phyloP scores from a whole-genome alignment of 2,888 invertebrate species.

The Beris chalybata region DNA sequence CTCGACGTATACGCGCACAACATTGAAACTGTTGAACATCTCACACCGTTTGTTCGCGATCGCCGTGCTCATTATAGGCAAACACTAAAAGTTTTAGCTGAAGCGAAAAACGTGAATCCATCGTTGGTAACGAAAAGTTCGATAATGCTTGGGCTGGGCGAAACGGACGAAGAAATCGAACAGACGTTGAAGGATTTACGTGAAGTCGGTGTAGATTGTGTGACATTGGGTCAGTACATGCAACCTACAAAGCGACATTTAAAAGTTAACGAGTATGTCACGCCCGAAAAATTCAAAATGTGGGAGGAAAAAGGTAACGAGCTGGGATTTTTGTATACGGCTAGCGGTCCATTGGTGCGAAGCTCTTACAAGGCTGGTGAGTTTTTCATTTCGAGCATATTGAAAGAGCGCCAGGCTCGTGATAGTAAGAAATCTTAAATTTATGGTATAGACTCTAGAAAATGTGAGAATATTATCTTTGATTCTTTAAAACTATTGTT shows the following conservation, averaged over 20 bases:
- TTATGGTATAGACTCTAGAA: background rate
- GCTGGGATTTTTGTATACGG: slow-evolving; percentile 93
- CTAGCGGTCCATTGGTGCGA: slow-evolving; percentile 94
- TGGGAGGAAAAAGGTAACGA: slow-evolving; percentile 83
- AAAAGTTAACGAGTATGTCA: slow-evolving; percentile 93
- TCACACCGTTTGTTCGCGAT: slow-evolving; percentile 92
- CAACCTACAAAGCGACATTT: slow-evolving; percentile 97
- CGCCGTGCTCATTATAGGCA: slow-evolving; percentile 90
- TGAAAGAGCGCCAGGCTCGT: slow-evolving; percentile 61
- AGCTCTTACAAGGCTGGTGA: slow-evolving; percentile 99
- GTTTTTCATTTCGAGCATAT: slow-evolving; percentile 81
- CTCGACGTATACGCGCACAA: slow-evolving; percentile 98
- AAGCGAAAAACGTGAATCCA: slow-evolving; percentile 79
- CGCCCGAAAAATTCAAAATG: slow-evolving; percentile 86
- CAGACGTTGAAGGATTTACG: slow-evolving; percentile 86
- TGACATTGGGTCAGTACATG: slow-evolving; percentile 99
- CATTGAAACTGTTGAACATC: slow-evolving; percentile 91
- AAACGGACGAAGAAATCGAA: slow-evolving; percentile 83
- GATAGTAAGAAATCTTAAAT: slow-evolving; percentile 17
- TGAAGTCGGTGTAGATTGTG: slow-evolving; percentile 83
- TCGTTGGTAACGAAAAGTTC: slow-evolving; percentile 94
- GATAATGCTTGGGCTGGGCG: slow-evolving; percentile 95
- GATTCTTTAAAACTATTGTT: background rate
- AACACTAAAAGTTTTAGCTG: slow-evolving; percentile 78
- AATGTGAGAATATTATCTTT: background rate